Conservation (phyloP, 1,140 invertebrate genomes). For the Nasonia giraulti region DNA sequence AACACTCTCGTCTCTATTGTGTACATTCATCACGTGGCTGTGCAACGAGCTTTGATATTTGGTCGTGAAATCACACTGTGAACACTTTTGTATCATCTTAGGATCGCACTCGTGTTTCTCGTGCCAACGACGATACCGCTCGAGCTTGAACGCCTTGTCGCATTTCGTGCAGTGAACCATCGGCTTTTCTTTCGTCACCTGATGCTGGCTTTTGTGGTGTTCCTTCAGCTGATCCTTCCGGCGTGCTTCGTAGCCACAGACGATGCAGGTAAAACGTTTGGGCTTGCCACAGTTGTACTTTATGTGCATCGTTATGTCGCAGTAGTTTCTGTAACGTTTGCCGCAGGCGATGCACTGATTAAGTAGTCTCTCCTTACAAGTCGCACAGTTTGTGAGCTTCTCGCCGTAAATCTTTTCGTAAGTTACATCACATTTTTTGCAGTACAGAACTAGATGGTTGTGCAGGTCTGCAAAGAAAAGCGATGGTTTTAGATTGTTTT, state of each 20-base stretch:
- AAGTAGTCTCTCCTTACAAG: background rate
- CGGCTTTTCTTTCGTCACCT: background rate
- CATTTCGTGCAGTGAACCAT: background rate
- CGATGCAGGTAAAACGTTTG: background rate
- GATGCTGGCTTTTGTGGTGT: background rate
- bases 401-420: slow-evolving; percentile 10
- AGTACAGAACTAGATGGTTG: background rate
- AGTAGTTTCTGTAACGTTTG: background rate
- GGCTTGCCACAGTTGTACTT: slow-evolving; percentile 25
- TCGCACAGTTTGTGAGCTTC: background rate
- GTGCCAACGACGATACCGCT: background rate
- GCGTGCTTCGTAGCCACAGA: background rate
- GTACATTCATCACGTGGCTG: background rate
- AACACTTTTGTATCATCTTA: background rate
- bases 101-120: background rate
- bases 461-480: background rate
- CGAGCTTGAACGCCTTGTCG: background rate
- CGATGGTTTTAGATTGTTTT: background rate
- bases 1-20: background rate
- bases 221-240: background rate
- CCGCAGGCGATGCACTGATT: background rate
- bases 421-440: background rate
- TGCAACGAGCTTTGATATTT: background rate
- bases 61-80: slow-evolving; percentile 5
- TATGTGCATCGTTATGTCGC: background rate